Percentiles rank a stretch among this genome's conserved stretches.
Conservation (phyloP, 2,113 vertebrate species). For the Oryzias javanicus region DNA sequence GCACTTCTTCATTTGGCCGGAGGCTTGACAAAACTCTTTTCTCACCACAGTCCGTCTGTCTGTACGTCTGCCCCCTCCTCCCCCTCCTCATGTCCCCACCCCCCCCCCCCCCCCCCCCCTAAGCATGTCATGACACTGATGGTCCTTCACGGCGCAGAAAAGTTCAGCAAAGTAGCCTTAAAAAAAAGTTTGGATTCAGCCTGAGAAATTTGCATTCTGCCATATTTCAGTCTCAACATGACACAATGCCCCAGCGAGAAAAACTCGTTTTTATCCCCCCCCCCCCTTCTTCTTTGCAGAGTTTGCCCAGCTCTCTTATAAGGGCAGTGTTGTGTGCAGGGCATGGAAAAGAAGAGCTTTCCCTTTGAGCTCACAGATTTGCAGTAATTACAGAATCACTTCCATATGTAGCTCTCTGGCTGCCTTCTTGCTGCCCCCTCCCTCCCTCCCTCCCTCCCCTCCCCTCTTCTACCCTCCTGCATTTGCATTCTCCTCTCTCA, state of each 20-base stretch:
- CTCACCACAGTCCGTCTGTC: slow-evolving; percentile 55
- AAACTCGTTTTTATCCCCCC: not conserved
- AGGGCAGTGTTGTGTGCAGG: slow-evolving; percentile 76
- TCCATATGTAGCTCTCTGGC: slow-evolving; percentile 82
- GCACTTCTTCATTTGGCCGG: slow-evolving; percentile 55
- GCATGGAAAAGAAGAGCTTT: slow-evolving; percentile 79
- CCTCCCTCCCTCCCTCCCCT: slow-evolving; percentile 62
- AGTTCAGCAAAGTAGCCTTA: slow-evolving; percentile 22
- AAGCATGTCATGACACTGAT: slow-evolving; percentile 55
- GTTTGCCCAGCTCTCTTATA: slow-evolving; percentile 71
- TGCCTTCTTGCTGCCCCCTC: slow-evolving; percentile 72
- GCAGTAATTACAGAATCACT: slow-evolving; percentile 84
- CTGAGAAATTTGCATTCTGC: slow-evolving; percentile 25
- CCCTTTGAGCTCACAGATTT: slow-evolving; percentile 81
- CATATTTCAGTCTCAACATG: slow-evolving; percentile 1
- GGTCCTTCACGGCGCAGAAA: slow-evolving; percentile 6
- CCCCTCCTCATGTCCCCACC: slow-evolving; percentile 5
- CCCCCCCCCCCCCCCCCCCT: slow-evolving; percentile 40
- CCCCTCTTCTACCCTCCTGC: slow-evolving; percentile 56
- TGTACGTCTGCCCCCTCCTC: slow-evolving; percentile 22
- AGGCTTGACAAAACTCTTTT: slow-evolving; percentile 60
- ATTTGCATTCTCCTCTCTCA: slow-evolving; percentile 63
- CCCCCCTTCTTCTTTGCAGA: slow-evolving; percentile 1
- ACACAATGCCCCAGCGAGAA: slow-evolving; percentile 45
- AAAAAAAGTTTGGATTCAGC: no score